Percentiles rank a stretch among this genome's conserved stretches.
phyloP scores from a whole-genome alignment of 2,113 vertebrate genomes.

The Vulpes ferrilata region DNA sequence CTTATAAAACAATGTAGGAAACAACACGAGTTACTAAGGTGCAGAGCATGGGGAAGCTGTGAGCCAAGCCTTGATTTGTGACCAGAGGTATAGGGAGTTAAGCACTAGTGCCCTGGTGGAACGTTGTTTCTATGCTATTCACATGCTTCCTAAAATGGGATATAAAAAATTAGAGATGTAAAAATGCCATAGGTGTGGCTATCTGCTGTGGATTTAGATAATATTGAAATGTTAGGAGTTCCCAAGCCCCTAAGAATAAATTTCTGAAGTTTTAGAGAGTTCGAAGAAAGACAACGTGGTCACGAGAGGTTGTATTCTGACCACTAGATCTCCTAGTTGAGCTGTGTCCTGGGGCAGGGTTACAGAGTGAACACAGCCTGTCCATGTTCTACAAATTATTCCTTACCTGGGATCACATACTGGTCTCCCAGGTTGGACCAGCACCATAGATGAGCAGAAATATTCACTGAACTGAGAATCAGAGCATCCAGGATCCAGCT shows the following conservation, averaged over 20 bases:
- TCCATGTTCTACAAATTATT: not conserved
- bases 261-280: not conserved
- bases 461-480: not conserved
- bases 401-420: no score
- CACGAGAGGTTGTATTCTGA: not conserved
- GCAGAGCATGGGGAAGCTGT: rapidly evolving
- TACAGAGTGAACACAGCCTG: not conserved
- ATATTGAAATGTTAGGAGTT: not conserved
- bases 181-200: not conserved
- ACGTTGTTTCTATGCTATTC: not conserved
- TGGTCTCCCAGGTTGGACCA: not conserved
- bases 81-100: not conserved
- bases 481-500: not conserved
- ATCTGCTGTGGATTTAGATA: not conserved
- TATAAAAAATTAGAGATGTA: not conserved
- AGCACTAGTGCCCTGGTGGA: rapidly evolving
- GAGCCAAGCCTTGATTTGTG: not conserved
- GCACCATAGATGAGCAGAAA: not conserved
- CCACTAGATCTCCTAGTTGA: not conserved
- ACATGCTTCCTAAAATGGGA: slow-evolving; percentile 4
- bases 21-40: not conserved
- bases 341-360: not conserved
- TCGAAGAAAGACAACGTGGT: not conserved
- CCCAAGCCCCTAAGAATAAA: not conserved
- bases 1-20: not conserved